Percentiles rank a stretch among this genome's conserved stretches.
Conservation (phyloP, 1,140 invertebrate species). For the Campoletis sonorensis region DNA sequence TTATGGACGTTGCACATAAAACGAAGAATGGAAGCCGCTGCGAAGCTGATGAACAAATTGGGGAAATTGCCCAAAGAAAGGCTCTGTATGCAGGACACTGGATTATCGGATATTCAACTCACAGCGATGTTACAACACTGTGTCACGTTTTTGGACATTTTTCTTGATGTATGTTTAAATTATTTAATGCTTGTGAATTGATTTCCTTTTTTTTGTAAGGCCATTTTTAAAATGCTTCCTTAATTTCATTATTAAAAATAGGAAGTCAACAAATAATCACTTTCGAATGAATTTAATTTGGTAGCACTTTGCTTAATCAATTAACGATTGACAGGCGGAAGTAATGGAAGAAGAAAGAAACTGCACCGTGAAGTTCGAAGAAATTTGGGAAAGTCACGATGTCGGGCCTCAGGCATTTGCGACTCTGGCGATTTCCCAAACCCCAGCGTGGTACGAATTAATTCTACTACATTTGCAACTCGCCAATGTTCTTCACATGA, state of each 20-base stretch:
- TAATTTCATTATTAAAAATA: neutral
- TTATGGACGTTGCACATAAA: slow-evolving; percentile 92
- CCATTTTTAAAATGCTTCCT: no score
- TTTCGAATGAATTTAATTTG: no score
- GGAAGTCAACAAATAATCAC: no score
- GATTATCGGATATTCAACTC: slow-evolving; percentile 83
- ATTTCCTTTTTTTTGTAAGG: neutral
- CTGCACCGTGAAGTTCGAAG: slow-evolving; percentile 79
- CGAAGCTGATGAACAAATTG: slow-evolving; percentile 91
- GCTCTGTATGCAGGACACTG: slow-evolving; percentile 85
- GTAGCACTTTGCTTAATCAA: no score
- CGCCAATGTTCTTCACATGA: slow-evolving; percentile 85
- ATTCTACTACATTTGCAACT: slow-evolving; percentile 88
- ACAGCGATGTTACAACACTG: slow-evolving; percentile 83
- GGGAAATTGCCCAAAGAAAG: slow-evolving; percentile 92
- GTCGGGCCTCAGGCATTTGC: slow-evolving; percentile 81
- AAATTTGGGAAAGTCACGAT: slow-evolving; percentile 80
- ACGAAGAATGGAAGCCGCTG: slow-evolving; percentile 84
- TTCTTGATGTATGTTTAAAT: slow-evolving; percentile 80
- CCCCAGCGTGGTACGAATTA: slow-evolving; percentile 84
- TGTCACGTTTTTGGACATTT: slow-evolving; percentile 85
- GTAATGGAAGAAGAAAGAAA: slow-evolving; percentile 63
- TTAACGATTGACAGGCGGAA: slow-evolving; percentile 60
- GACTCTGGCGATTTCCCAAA: slow-evolving; percentile 86
- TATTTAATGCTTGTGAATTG: slow-evolving; percentile 60